phyloP scores from a whole-genome alignment of 2,797 vertebrate genomes.

The Coregonus ussuriensis region DNA sequence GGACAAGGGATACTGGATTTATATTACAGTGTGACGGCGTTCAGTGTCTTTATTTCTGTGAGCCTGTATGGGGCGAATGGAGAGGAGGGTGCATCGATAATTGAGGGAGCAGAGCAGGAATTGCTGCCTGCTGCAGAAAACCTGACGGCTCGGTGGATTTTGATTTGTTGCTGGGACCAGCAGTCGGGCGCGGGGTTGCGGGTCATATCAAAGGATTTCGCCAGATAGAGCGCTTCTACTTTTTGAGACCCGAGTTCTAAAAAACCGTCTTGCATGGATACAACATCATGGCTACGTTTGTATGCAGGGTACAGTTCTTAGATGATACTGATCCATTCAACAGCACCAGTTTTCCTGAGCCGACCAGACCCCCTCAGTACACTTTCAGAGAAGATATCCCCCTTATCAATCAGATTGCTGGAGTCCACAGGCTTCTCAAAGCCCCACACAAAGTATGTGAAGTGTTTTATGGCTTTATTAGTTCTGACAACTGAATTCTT shows the following conservation, averaged over 20 bases:
- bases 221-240: constrained; percentile 55
- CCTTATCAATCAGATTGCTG: constrained; percentile 83
- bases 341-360: constrained; percentile 88
- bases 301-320: constrained; percentile 87
- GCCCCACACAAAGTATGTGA: constrained; percentile 84
- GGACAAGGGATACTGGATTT: constrained; percentile 43
- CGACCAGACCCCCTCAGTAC: constrained; percentile 83
- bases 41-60: constrained; percentile 46
- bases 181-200: constrained; percentile 41
- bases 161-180: constrained; percentile 30
- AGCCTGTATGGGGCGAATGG: constrained; percentile 59
- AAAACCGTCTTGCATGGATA: constrained; percentile 72
- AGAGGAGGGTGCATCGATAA: constrained; percentile 63
- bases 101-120: constrained; percentile 59
- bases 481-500: not conserved
- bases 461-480: not conserved
- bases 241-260: constrained; percentile 53
- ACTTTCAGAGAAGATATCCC: constrained; percentile 85
- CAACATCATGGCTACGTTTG: constrained; percentile 83
- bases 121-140: constrained; percentile 67
- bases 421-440: constrained; percentile 82
- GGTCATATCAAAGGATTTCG: constrained; percentile 53
- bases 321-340: constrained; percentile 90
- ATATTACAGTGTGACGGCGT: constrained; percentile 30
- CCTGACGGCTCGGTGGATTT: constrained; percentile 46